Percentiles rank a stretch among this genome's conserved stretches.
phyloP scores from a whole-genome alignment of 2,797 vertebrate species.

The Menidia menidia region DNA sequence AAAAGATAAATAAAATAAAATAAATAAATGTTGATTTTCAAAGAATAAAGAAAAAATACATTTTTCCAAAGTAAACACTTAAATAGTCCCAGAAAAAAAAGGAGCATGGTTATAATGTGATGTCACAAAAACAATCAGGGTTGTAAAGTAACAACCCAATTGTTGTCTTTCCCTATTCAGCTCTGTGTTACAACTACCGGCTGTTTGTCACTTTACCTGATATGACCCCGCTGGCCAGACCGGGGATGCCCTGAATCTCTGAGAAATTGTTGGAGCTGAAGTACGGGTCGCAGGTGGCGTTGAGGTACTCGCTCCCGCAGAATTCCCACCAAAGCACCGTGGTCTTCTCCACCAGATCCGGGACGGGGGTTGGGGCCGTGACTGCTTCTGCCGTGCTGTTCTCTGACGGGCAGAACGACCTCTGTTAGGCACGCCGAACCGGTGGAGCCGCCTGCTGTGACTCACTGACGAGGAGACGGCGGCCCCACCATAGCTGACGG shows the following conservation, averaged over 20 bases:
- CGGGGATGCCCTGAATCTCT: conserved; percentile 85
- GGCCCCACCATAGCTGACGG: conserved; percentile 29
- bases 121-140: too few relatives aligned
- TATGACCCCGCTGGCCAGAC: conserved; percentile 87
- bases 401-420: conserved; percentile 33
- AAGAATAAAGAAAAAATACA: too few relatives aligned
- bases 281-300: conserved; percentile 86
- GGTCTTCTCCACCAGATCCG: conserved; percentile 49
- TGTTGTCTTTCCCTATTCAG: too few relatives aligned
- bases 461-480: neutral
- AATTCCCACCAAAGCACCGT: conserved; percentile 85
- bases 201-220: conserved; percentile 71
- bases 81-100: too few relatives aligned
- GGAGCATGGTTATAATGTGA: too few relatives aligned
- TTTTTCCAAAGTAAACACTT: too few relatives aligned
- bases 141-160: too few relatives aligned
- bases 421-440: neutral
- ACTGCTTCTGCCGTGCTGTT: conserved; percentile 58
- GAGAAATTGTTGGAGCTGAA: conserved; percentile 85
- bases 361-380: neutral
- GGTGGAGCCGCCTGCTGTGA: neutral
- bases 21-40: too few relatives aligned
- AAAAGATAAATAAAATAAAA: too few relatives aligned
- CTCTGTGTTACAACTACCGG: neutral
- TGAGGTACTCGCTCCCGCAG: conserved; percentile 81